Conservation (phyloP, 2,113 vertebrate genomes). For the Globicephala melas region DNA sequence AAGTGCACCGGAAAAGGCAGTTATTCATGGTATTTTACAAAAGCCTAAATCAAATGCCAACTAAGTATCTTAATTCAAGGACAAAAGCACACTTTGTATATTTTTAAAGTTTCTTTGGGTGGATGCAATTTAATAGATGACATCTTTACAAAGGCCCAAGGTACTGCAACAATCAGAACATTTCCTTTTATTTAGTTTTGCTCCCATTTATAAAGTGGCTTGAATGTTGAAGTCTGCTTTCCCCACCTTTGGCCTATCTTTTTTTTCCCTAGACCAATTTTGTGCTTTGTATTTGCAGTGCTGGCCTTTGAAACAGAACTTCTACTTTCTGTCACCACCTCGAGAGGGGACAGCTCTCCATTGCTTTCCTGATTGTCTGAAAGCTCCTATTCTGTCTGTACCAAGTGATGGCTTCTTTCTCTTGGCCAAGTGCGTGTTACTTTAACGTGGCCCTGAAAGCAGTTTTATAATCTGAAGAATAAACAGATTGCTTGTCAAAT, state of each 20-base stretch:
- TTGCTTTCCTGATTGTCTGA: not conserved
- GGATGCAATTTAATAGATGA: not conserved
- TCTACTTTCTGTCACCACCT: not conserved
- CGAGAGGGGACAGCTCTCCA: not conserved
- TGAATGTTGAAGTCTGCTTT: not conserved
- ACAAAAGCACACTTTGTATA: not conserved
- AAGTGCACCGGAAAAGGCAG: not conserved
- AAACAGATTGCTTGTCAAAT: constrained; percentile 69
- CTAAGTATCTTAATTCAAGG: not conserved
- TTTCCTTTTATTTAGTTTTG: constrained; percentile 2
- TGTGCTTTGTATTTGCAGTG: not conserved
- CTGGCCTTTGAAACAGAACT: not conserved
- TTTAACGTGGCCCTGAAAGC: constrained; percentile 59
- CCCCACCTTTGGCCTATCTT: not conserved
- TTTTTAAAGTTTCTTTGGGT: not conserved
- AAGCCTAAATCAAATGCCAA: not conserved
- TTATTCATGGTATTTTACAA: not conserved
- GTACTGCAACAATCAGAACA: not conserved
- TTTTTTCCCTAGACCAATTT: not conserved
- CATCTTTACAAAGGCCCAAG: not conserved
- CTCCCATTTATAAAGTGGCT: not conserved
- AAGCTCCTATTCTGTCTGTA: not conserved
- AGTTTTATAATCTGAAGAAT: constrained; percentile 72
- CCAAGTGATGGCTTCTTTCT: constrained; percentile 34
- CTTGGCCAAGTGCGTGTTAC: not conserved